Percentiles rank a stretch among this genome's conserved stretches.
phyloP scores from a whole-genome alignment of 2,797 vertebrate species.

The Allobates femoralis region DNA sequence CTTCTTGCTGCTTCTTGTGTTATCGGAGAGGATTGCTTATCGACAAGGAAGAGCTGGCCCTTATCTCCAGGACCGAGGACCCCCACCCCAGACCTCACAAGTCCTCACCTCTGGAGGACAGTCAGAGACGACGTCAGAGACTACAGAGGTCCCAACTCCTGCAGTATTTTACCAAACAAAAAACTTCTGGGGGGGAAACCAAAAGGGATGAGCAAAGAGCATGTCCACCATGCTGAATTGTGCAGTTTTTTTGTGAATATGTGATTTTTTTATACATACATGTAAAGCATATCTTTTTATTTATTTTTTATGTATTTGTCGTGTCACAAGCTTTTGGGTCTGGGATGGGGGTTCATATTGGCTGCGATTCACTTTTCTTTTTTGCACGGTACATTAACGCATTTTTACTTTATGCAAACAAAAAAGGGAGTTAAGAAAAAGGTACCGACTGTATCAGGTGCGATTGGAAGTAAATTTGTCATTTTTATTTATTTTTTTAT shows the following conservation, averaged over 20 bases:
- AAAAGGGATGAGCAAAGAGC: slow-evolving; percentile 50
- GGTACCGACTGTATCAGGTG: background rate
- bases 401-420: background rate
- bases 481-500: background rate
- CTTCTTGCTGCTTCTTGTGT: slow-evolving; percentile 54
- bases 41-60: slow-evolving; percentile 22
- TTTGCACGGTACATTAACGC: background rate
- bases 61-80: background rate
- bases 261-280: slow-evolving; percentile 68
- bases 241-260: slow-evolving; percentile 70
- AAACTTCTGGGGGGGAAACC: background rate
- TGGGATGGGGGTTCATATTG: background rate
- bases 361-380: background rate
- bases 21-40: slow-evolving; percentile 40
- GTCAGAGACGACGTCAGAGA: slow-evolving; percentile 18
- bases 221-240: slow-evolving; percentile 71
- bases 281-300: slow-evolving; percentile 64
- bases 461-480: background rate
- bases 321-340: slow-evolving; percentile 44
- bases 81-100: background rate
- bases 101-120: background rate
- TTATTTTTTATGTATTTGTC: slow-evolving; percentile 60
- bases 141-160: background rate
- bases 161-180: slow-evolving; percentile 11
- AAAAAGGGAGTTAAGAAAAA: background rate